These are phyloP conservation scores for Acestrorhynchus altus DNA, from an alignment of 2,797 vertebrate genomes.

Conservation along the genomic window DNA sequence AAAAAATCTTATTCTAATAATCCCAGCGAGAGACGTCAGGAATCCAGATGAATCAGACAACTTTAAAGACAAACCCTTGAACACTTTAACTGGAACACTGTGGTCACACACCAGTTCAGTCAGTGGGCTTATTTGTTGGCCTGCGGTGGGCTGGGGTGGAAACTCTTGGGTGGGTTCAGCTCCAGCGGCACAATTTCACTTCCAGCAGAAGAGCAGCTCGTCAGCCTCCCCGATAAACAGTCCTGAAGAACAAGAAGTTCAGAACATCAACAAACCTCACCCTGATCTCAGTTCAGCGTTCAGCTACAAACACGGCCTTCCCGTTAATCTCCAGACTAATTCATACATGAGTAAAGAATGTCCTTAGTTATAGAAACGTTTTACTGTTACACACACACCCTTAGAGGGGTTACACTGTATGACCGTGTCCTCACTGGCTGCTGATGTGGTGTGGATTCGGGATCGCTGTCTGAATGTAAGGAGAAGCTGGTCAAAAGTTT, in stretches of 20 bases:
- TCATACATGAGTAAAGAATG: too few species aligned
- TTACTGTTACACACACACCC: too few species aligned
- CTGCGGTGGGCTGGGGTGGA: constrained; percentile 90
- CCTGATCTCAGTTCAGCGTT: too few species aligned
- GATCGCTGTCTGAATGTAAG: constrained; percentile 81
- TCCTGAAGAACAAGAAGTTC: constrained; percentile 17
- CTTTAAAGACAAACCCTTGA: not conserved
- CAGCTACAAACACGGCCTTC: too few species aligned
- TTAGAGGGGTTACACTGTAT: not conserved
- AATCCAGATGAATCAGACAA: too few species aligned
- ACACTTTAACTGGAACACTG: not conserved
- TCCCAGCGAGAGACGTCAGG: too few species aligned
- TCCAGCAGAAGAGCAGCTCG: constrained; percentile 77
- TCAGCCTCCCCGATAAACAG: constrained; percentile 23
- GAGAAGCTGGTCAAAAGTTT: constrained; percentile 85
- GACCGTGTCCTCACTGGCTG: constrained; percentile 77
- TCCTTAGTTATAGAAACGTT: too few species aligned
- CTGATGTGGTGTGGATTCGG: constrained; percentile 74
- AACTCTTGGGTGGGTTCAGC: constrained; percentile 93
- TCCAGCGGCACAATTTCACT: constrained; percentile 90
- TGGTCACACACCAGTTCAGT: not conserved
- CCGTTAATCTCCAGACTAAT: too few species aligned
- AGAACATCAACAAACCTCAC: not conserved
- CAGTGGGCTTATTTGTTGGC: constrained; percentile 12
- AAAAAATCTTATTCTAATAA: too few species aligned